phyloP scores from a whole-genome alignment of 2,888 invertebrate genomes.

The Thumatha senex region DNA sequence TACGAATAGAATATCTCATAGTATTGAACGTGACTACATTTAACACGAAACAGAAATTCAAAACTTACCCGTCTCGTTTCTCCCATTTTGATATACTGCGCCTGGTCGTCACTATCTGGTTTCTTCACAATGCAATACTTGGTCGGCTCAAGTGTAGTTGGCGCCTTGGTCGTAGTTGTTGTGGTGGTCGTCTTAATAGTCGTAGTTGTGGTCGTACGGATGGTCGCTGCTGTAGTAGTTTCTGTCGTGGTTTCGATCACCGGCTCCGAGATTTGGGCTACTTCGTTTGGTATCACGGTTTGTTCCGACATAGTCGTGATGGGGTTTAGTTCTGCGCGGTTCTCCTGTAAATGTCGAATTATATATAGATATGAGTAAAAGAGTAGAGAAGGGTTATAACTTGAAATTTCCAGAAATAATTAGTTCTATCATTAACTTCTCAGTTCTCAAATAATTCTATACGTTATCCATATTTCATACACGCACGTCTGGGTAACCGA shows the following conservation, averaged over 20 bases:
- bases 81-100: conserved; percentile 92
- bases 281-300: conserved; percentile 66
- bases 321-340: conserved; percentile 63
- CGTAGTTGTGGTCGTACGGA: conserved; percentile 53
- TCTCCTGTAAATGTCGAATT: conserved; percentile 49
- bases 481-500: no score
- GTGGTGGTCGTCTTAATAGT: conserved; percentile 73
- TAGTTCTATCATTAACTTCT: no score
- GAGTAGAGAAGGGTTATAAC: no score
- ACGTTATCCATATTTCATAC: no score
- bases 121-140: conserved; percentile 93
- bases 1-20: no score
- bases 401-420: neutral
- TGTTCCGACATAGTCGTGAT: conserved; percentile 77
- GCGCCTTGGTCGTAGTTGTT: conserved; percentile 78
- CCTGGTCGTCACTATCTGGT: conserved; percentile 88
- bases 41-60: neutral
- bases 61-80: conserved; percentile 91
- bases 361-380: no score
- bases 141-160: conserved; percentile 83
- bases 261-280: conserved; percentile 73
- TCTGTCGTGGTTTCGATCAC: conserved; percentile 63
- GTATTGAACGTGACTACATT: no score
- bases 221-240: conserved; percentile 56
- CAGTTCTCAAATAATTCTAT: no score